phyloP scores from a whole-genome alignment of 2,888 invertebrate species.

The Luffia ferchaultella region DNA sequence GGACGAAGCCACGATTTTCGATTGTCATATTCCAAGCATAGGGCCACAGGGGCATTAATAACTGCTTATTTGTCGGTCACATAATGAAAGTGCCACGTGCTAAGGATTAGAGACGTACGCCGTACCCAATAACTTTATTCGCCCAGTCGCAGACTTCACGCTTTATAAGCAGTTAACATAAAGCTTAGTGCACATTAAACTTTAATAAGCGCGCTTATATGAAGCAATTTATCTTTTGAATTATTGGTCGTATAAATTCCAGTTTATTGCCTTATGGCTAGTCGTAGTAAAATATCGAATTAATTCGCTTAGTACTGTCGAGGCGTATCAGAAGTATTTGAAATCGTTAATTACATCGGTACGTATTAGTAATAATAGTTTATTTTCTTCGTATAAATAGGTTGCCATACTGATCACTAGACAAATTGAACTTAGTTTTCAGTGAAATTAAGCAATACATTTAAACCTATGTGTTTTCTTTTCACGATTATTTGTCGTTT shows the following conservation, averaged over 20 bases:
- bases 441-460: too few relatives aligned
- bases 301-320: not conserved
- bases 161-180: constrained; percentile 5
- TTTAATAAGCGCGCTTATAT: constrained; percentile 29
- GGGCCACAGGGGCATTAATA: constrained; percentile 39
- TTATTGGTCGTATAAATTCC: constrained; percentile 40
- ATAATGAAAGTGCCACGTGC: constrained; percentile 57
- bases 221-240: constrained; percentile 23
- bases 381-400: too few relatives aligned
- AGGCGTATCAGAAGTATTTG: too few relatives aligned
- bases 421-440: too few relatives aligned
- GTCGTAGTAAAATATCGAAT: not conserved
- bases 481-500: too few relatives aligned
- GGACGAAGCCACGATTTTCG: constrained; percentile 46
- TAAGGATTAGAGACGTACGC: constrained; percentile 34
- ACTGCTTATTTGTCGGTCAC: constrained; percentile 48
- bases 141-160: not conserved
- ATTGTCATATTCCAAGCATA: constrained; percentile 24
- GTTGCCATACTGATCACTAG: too few relatives aligned
- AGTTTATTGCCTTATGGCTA: not conserved
- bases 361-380: too few relatives aligned
- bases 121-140: constrained; percentile 2
- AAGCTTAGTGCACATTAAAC: constrained; percentile 25
- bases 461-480: too few relatives aligned
- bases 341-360: too few relatives aligned